phyloP scores from a whole-genome alignment of 2,888 invertebrate species.

The Adelphocoris suturalis region DNA sequence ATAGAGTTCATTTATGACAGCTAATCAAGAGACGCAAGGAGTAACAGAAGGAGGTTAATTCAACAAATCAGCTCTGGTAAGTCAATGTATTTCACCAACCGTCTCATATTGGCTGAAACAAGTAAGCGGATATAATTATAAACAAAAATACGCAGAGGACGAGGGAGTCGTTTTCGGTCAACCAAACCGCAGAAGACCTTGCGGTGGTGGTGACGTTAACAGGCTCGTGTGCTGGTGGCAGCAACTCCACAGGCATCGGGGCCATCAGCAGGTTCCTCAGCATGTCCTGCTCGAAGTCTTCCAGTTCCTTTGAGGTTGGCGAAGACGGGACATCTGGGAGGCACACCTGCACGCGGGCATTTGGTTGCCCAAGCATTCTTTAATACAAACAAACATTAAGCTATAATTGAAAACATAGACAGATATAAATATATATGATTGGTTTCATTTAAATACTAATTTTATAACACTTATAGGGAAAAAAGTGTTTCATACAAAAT shows the following conservation, averaged over 20 bases:
- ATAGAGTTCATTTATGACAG: too few relatives aligned
- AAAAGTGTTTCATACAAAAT: too few relatives aligned
- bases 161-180: slow-evolving; percentile 2
- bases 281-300: background rate
- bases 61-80: too few relatives aligned
- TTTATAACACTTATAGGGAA: too few relatives aligned
- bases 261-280: background rate
- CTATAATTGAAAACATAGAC: too few relatives aligned
- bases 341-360: background rate
- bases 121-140: slow-evolving; percentile 1
- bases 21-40: too few relatives aligned
- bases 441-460: too few relatives aligned
- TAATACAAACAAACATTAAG: too few relatives aligned
- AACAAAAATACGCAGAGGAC: slow-evolving; percentile 27
- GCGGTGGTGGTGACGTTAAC: background rate
- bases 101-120: slow-evolving; percentile 3
- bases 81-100: background rate
- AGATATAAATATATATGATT: too few relatives aligned
- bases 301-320: background rate
- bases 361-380: background rate
- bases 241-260: background rate
- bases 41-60: too few relatives aligned
- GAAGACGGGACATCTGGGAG: background rate
- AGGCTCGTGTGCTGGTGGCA: background rate
- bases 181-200: background rate